Conservation (phyloP, 2,888 invertebrate species). For the Bellardia bayeri region DNA sequence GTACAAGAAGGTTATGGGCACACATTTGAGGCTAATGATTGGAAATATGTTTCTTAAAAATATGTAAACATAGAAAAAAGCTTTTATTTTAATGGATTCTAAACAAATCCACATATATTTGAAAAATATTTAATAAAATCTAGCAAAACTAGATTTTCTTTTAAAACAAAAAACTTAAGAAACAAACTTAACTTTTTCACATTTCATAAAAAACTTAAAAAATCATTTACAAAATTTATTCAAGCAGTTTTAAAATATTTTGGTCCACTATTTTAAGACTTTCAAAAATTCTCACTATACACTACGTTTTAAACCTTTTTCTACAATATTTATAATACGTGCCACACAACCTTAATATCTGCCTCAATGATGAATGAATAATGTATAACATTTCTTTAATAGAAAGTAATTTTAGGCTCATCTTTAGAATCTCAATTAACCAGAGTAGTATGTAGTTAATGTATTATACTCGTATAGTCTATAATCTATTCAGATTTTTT, state of each 20-base stretch:
- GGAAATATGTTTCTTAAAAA: too few relatives aligned
- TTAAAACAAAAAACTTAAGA: neutral
- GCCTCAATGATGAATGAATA: neutral
- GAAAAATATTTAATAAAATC: too few relatives aligned
- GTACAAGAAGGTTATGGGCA: too few relatives aligned
- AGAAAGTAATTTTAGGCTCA: neutral
- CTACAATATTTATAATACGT: neutral
- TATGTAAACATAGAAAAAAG: too few relatives aligned
- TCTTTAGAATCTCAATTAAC: conserved; percentile 8
- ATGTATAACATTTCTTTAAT: neutral
- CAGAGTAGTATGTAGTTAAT: neutral
- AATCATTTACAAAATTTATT: neutral
- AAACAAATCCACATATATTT: too few relatives aligned
- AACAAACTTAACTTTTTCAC: neutral
- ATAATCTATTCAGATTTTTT: neutral
- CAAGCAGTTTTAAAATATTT: neutral
- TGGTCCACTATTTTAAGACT: neutral
- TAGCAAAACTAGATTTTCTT: neutral
- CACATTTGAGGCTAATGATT: too few relatives aligned
- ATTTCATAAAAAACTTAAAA: too few relatives aligned
- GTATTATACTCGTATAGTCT: neutral
- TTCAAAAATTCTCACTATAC: neutral
- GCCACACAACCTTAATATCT: neutral
- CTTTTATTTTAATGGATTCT: too few relatives aligned
- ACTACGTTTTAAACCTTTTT: neutral